These are phyloP conservation scores for Percopsis transmontana DNA, from an alignment of 2,113 vertebrate species.

Conservation along the genomic window DNA sequence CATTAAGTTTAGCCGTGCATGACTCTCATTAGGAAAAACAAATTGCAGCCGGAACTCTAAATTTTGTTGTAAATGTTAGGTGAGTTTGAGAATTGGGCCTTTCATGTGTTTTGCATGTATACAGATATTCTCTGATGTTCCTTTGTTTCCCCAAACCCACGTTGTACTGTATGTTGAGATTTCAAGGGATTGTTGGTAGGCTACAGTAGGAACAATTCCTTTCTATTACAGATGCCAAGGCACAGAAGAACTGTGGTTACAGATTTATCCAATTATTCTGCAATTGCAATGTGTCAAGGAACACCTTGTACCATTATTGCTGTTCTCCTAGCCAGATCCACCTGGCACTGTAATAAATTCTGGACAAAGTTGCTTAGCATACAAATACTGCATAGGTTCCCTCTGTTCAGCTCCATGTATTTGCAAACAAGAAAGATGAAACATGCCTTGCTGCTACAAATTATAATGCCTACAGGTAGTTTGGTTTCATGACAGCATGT, in stretches of 20 bases:
- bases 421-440: slow-evolving; percentile 11
- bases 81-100: slow-evolving; percentile 14
- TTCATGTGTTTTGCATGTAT: slow-evolving; percentile 12
- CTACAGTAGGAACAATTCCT: slow-evolving; percentile 24
- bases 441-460: slow-evolving; percentile 6
- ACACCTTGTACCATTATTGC: slow-evolving; percentile 42
- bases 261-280: slow-evolving; percentile 45
- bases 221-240: slow-evolving; percentile 30
- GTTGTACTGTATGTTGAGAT: slow-evolving; percentile 8
- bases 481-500: neutral
- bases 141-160: slow-evolving; percentile 20
- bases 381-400: slow-evolving; percentile 30
- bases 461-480: slow-evolving; percentile 3
- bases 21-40: slow-evolving; percentile 40
- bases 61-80: slow-evolving; percentile 21
- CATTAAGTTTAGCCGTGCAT: slow-evolving; percentile 45
- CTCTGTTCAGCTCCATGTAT: slow-evolving; percentile 12
- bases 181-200: slow-evolving; percentile 15
- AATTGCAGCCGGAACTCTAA: slow-evolving; percentile 17
- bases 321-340: slow-evolving; percentile 21
- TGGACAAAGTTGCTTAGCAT: slow-evolving; percentile 45
- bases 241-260: slow-evolving; percentile 31
- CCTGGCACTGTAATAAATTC: neutral
- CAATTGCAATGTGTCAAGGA: slow-evolving; percentile 23
- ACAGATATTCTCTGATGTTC: slow-evolving; percentile 12